A percentile compares a stretch with the other conserved stretches of the same genome.
phyloP scores from a whole-genome alignment of 1,140 invertebrate genomes.

The Drosophila melanica region DNA sequence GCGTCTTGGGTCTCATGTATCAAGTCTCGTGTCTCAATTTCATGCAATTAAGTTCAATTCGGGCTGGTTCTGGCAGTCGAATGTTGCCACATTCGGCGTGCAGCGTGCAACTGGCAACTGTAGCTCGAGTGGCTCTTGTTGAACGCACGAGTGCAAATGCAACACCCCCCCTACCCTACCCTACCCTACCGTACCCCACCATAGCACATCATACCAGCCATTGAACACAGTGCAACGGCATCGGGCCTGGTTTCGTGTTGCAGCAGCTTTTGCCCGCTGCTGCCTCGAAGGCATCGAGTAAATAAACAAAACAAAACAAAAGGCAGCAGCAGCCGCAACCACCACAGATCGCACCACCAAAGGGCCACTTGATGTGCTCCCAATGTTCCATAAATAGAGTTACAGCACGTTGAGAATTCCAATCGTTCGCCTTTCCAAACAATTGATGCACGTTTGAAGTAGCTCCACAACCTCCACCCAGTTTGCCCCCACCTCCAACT shows the following conservation, averaged over 20 bases:
- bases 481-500: not conserved
- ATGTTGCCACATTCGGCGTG: conserved; percentile 20
- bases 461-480: conserved; percentile 34
- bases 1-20: conserved; percentile 22
- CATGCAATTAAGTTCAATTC: conserved; percentile 80
- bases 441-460: conserved; percentile 76
- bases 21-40: conserved; percentile 66
- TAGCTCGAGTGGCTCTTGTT: conserved; percentile 62
- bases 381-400: conserved; percentile 74
- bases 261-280: conserved; percentile 8
- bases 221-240: conserved; percentile 55
- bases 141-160: conserved; percentile 65
- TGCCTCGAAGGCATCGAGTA: conserved; percentile 34
- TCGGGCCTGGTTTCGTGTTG: conserved; percentile 44
- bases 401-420: conserved; percentile 55
- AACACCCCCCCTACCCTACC: not conserved
- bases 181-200: not conserved
- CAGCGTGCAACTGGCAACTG: conserved; percentile 20
- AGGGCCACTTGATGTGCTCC: conserved; percentile 39
- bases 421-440: conserved; percentile 50
- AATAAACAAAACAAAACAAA: conserved; percentile 56
- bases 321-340: conserved; percentile 23
- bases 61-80: conserved; percentile 32
- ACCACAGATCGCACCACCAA: conserved; percentile 35
- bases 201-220: conserved; percentile 4